Conservation (phyloP, 2,113 vertebrate species). For the Tricholaema leucomelas region DNA sequence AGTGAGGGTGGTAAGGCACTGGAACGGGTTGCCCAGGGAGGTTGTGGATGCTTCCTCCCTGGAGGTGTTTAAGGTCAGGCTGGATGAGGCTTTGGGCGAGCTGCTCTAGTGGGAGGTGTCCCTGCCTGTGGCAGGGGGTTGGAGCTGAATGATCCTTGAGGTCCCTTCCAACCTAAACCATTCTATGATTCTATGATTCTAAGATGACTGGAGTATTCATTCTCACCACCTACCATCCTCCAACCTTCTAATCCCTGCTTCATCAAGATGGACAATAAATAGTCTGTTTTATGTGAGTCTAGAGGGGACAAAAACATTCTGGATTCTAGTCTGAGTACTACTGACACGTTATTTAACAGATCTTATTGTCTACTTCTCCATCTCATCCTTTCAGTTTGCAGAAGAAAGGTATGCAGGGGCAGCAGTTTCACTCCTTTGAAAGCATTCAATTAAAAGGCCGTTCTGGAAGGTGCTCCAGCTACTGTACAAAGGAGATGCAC, state of each 20-base stretch:
- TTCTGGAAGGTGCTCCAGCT: neutral
- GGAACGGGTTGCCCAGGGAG: no score
- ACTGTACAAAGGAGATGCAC: neutral
- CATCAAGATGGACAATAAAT: neutral
- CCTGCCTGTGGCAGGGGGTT: no score
- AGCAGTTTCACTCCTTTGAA: neutral
- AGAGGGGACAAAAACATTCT: neutral
- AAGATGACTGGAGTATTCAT: neutral
- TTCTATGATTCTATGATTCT: no score
- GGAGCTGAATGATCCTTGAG: no score
- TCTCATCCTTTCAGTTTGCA: neutral
- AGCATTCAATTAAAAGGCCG: neutral
- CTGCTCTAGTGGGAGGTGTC: no score
- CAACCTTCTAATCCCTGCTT: neutral
- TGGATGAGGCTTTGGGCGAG: no score
- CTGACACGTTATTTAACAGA: neutral
- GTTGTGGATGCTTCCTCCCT: no score
- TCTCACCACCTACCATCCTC: neutral
- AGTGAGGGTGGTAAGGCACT: no score
- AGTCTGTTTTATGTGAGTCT: neutral
- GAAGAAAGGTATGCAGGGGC: neutral
- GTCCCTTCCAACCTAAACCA: no score
- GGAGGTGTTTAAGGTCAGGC: no score
- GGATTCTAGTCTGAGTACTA: neutral
- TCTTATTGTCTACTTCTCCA: fast-evolving